Percentiles rank a stretch among this genome's conserved stretches.
phyloP scores from a whole-genome alignment of 2,797 vertebrate genomes.

The Thalassophryne amazonica region DNA sequence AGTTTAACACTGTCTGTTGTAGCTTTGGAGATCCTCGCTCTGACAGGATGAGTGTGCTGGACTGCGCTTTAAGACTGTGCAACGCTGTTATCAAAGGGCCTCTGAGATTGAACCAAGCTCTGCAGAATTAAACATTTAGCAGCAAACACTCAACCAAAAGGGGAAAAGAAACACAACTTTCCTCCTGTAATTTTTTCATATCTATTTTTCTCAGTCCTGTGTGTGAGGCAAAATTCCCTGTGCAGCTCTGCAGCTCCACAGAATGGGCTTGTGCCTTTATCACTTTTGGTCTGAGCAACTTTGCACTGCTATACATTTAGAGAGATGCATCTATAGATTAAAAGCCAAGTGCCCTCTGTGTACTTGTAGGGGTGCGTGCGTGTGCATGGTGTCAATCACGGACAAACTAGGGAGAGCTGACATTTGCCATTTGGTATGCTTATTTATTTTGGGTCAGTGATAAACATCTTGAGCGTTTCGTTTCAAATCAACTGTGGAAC shows the following conservation, averaged over 20 bases:
- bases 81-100: constrained; percentile 32
- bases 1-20: constrained; percentile 1
- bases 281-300: constrained; percentile 50
- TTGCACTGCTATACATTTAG: constrained; percentile 31
- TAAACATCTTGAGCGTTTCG: too few species aligned
- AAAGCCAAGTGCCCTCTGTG: too few species aligned
- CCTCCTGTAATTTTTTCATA: constrained; percentile 4
- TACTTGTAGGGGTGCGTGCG: too few species aligned
- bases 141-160: constrained; percentile 26
- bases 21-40: constrained; percentile 1
- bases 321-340: constrained; percentile 49
- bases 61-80: constrained; percentile 19
- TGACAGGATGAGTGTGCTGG: constrained; percentile 5
- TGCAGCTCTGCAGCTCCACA: constrained; percentile 37
- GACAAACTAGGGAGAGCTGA: too few species aligned
- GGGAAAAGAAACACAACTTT: constrained; percentile 29
- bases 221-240: constrained; percentile 20
- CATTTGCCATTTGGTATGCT: too few species aligned
- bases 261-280: constrained; percentile 45
- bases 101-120: constrained; percentile 34
- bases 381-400: too few species aligned
- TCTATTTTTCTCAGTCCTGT: constrained; percentile 23
- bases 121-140: constrained; percentile 63
- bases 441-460: too few species aligned
- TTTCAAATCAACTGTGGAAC: too few species aligned